Percentiles rank a stretch among this genome's conserved stretches.
These are phyloP conservation scores for Electrona antarctica DNA, from an alignment of 2,113 vertebrate species.

Conservation along the genomic window DNA sequence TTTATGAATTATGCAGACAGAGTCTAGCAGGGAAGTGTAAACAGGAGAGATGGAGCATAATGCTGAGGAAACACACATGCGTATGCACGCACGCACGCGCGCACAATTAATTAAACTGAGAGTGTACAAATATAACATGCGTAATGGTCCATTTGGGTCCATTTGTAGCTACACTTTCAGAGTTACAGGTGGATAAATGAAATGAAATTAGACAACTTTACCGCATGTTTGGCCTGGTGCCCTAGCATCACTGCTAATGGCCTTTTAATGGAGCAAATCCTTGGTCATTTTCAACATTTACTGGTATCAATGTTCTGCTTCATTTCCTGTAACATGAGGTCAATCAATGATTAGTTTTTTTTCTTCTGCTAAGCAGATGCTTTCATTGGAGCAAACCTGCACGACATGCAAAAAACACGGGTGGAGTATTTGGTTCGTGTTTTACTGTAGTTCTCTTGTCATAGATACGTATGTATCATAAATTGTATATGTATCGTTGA, in stretches of 20 bases:
- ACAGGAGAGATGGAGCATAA: constrained; percentile 7
- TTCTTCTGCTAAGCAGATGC: constrained; percentile 62
- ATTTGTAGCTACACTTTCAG: no score
- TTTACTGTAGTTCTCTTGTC: constrained; percentile 28
- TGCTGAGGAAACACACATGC: neutral
- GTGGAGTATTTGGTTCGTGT: constrained; percentile 29
- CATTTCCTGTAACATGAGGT: constrained; percentile 52
- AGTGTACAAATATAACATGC: no score
- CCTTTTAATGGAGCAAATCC: neutral
- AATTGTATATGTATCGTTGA: neutral
- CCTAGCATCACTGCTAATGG: neutral
- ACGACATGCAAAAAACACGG: constrained; percentile 60
- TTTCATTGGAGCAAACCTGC: constrained; percentile 62
- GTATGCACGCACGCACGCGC: no score
- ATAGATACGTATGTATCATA: no score
- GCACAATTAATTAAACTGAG: no score
- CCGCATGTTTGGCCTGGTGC: neutral
- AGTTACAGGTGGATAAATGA: neutral
- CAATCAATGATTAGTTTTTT: constrained; percentile 66
- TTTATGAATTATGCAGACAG: constrained; percentile 69
- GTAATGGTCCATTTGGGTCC: no score
- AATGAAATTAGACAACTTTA: neutral
- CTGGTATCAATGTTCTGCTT: constrained; percentile 35
- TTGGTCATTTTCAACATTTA: constrained; percentile 27
- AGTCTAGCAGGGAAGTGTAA: constrained; percentile 31